Evolutionary conservation across 2,888 invertebrate genomes (phyloP), one percentile per base, ranked within the genome.

Genomic region (Orthosia gracilis): DNA sequence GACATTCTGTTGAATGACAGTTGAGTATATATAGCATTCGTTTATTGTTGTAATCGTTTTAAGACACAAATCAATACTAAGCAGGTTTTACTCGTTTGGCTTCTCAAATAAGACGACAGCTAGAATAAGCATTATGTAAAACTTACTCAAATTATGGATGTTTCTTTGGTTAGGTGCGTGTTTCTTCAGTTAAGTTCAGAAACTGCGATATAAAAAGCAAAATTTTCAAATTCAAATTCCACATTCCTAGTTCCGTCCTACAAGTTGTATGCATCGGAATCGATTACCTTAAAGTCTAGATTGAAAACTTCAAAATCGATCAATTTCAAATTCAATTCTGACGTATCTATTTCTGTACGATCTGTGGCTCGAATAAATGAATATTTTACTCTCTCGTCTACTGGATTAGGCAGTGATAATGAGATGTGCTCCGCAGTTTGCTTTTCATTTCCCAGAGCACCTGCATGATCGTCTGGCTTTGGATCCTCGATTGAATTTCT

Each of bases 361-460:
- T 78, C 80, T 80, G 64, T 76, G 82, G 63, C 17, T 23, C 59
- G 86, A 80, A 87, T 86, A 83, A 85, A 84, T 82, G 83, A 85
- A 87, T 93, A 92, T 90, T 92, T 91, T 87, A 91, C 83, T 65
- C 80, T 70, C 87, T 77, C 90, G 89, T 89, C 89, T 86, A 80
- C 73, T 47, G 88, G 89, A 92, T 92, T 91, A 93, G 89, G 85
- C 82, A 78, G 87, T 89, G 92, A 90, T 92, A 90, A 92, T 91
- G 90, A 90, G 89, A 91, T 89, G 89, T 89, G 82, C 84, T 69
- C 83, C 81, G 69, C 79, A 81, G 92, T 93, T 94, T 93, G 91
- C 93, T 91, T 94, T 94, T 91, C 91, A 93, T 94, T 92, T 89
- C 88, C 89, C 77, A 61, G 74, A 76, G 80, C 87, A 80, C 80